A percentile compares a stretch with the other conserved stretches of the same genome.
Evolutionary conservation across 2,888 invertebrate genomes (phyloP).

Genomic region (Ennomos erosarius): DNA sequence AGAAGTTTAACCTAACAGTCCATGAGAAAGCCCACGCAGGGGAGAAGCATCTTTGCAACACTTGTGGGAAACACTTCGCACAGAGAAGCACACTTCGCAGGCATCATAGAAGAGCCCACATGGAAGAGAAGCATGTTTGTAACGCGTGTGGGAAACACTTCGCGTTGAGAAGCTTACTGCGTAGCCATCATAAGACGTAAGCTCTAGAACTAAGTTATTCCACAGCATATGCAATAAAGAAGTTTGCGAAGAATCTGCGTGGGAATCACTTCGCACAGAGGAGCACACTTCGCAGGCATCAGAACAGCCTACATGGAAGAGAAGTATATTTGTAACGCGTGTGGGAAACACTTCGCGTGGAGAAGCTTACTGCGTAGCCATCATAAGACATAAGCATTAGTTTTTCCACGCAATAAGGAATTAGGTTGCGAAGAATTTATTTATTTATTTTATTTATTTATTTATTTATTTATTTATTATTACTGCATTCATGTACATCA

Average conservation of each 20-base stretch:
- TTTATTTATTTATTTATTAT: too few species aligned
- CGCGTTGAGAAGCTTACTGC: too few species aligned
- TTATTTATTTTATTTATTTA: too few species aligned
- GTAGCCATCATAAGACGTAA: too few species aligned
- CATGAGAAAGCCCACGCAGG: slow-evolving; percentile 82
- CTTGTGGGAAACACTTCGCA: slow-evolving; percentile 80
- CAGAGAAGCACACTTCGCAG: slow-evolving; percentile 80
- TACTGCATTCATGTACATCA: too few species aligned
- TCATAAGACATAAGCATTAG: too few species aligned
- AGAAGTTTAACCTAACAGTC: slow-evolving; percentile 76
- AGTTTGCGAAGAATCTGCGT: slow-evolving; percentile 44
- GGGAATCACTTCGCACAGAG: slow-evolving; percentile 80
- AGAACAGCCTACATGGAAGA: slow-evolving; percentile 77
- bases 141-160: slow-evolving; percentile 46
- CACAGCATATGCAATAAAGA: too few species aligned
- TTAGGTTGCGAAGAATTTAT: too few species aligned
- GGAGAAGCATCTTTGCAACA: slow-evolving; percentile 72
- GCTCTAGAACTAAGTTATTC: too few species aligned
- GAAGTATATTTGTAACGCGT: slow-evolving; percentile 72
- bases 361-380: too few species aligned
- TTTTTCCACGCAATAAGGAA: too few species aligned
- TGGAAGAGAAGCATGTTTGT: slow-evolving; percentile 77
- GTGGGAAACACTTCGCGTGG: too few species aligned
- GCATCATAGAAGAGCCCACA: slow-evolving; percentile 75
- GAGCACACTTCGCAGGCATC: slow-evolving; percentile 79